Percentiles rank a stretch among this genome's conserved stretches.
Conservation (phyloP, 2,113 vertebrate species). For the Sigmodon hispidus region DNA sequence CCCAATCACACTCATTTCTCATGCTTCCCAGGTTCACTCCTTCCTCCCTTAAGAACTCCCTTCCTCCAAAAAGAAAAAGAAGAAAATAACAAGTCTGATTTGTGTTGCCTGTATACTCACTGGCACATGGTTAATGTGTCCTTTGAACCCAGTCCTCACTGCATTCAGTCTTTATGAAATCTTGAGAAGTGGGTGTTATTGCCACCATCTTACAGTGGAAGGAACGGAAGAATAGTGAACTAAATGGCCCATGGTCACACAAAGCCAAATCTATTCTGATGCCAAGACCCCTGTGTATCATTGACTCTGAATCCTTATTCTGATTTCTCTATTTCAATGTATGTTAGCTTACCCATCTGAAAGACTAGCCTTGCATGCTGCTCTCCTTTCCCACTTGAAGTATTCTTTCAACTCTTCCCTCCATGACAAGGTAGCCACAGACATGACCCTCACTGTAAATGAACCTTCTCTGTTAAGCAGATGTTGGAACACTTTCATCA, state of each 20-base stretch:
- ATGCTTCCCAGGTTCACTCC: background rate
- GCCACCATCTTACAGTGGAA: background rate
- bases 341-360: background rate
- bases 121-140: background rate
- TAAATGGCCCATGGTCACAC: background rate
- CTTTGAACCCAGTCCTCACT: background rate
- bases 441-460: fast-evolving
- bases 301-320: background rate
- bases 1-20: background rate
- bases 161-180: background rate
- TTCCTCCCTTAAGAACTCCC: background rate
- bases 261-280: background rate
- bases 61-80: background rate
- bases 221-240: background rate
- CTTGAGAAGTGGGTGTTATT: background rate
- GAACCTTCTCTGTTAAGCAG: background rate
- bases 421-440: background rate
- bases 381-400: fast-evolving
- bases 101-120: background rate
- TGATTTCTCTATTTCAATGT: background rate
- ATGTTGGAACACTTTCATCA: background rate
- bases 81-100: background rate
- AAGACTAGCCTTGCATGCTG: background rate
- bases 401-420: background rate
- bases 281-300: background rate